Percentiles rank a stretch among this genome's conserved stretches.
phyloP scores from a whole-genome alignment of 1,140 invertebrate genomes.

The Plectus sambesii region DNA sequence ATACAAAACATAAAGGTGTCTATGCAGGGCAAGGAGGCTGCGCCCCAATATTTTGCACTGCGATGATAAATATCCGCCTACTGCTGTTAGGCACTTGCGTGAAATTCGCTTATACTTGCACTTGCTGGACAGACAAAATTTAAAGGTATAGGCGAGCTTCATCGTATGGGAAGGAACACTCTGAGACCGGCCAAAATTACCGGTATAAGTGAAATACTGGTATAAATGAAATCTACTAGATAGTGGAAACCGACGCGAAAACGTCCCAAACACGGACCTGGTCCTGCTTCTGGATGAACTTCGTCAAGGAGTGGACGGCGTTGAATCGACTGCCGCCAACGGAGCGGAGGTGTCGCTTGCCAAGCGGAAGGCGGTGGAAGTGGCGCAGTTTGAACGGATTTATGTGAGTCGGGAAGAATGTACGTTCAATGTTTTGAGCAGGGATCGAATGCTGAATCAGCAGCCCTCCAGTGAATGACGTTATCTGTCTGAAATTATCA shows the following conservation, averaged over 20 bases:
- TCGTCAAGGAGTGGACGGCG: slow-evolving; percentile 66
- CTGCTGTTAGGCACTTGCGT: too few species aligned
- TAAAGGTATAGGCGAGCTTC: too few species aligned
- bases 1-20: too few species aligned
- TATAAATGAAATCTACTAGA: slow-evolving; percentile 3
- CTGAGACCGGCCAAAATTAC: too few species aligned
- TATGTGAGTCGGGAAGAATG: slow-evolving; percentile 89
- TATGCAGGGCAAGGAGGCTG: too few species aligned
- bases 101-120: too few species aligned
- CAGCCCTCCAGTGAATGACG: not conserved
- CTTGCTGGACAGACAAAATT: too few species aligned
- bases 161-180: too few species aligned
- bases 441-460: slow-evolving; percentile 81
- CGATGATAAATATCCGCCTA: too few species aligned
- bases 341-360: slow-evolving; percentile 55
- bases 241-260: slow-evolving; percentile 11
- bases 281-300: slow-evolving; percentile 80
- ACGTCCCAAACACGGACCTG: slow-evolving; percentile 53
- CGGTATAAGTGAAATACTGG: too few species aligned
- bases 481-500: slow-evolving; percentile 2
- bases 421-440: slow-evolving; percentile 77
- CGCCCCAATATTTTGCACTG: too few species aligned
- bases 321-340: slow-evolving; percentile 29
- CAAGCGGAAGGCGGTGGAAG: slow-evolving; percentile 82
- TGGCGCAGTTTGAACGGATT: slow-evolving; percentile 67